phyloP scores from a whole-genome alignment of 2,113 vertebrate species.

The Tetrao urogallus region DNA sequence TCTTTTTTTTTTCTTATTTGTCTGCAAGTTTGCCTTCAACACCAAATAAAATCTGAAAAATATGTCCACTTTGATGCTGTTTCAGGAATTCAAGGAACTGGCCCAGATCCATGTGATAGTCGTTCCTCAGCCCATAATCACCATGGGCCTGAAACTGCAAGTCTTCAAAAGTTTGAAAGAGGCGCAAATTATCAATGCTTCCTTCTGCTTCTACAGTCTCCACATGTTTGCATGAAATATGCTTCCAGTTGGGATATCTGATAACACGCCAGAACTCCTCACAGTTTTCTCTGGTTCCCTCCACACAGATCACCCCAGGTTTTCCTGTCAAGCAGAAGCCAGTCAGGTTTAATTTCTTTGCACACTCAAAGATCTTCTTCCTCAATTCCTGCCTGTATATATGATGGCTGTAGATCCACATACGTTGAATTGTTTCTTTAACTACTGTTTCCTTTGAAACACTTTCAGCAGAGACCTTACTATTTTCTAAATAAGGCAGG shows the following conservation, averaged over 20 bases:
- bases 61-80: slow-evolving; percentile 75
- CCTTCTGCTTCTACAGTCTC: slow-evolving; percentile 70
- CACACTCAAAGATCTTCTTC: slow-evolving; percentile 81
- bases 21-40: slow-evolving; percentile 76
- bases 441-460: not conserved
- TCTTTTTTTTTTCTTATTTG: slow-evolving; percentile 18
- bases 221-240: slow-evolving; percentile 82
- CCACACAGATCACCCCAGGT: slow-evolving; percentile 82
- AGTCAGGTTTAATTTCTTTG: slow-evolving; percentile 78
- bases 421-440: slow-evolving; percentile 65
- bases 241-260: slow-evolving; percentile 82
- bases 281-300: slow-evolving; percentile 75
- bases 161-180: slow-evolving; percentile 79
- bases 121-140: slow-evolving; percentile 80
- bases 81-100: slow-evolving; percentile 81
- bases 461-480: not conserved
- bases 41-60: slow-evolving; percentile 83
- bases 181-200: slow-evolving; percentile 41
- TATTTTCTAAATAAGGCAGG: slow-evolving; percentile 57
- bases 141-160: slow-evolving; percentile 80
- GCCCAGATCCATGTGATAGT: slow-evolving; percentile 84
- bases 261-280: slow-evolving; percentile 82
- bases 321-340: slow-evolving; percentile 84
- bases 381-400: slow-evolving; percentile 81
- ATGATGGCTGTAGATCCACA: slow-evolving; percentile 86